Conservation (phyloP, 2,888 invertebrate genomes). For the Strigamia crassipes region DNA sequence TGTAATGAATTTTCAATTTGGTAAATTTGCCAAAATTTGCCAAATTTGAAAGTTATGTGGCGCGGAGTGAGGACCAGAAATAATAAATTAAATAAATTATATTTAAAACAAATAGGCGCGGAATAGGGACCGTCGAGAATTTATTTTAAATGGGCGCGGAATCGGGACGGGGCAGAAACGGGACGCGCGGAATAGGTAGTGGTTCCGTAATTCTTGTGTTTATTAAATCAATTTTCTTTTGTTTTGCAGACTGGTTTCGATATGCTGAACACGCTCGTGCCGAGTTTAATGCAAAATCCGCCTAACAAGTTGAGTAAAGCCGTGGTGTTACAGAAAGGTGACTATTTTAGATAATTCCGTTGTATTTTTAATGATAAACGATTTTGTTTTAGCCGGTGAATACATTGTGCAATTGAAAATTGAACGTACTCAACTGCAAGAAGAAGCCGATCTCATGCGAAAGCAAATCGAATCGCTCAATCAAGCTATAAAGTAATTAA, state of each 20-base stretch:
- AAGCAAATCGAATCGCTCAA: conserved; percentile 90
- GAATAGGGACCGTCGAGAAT: too few species aligned
- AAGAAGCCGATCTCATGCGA: conserved; percentile 84
- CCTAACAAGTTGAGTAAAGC: conserved; percentile 89
- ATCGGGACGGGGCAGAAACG: too few species aligned
- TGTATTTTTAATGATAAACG: conserved; percentile 6
- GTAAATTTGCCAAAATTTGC: too few species aligned
- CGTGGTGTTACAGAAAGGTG: conserved; percentile 91
- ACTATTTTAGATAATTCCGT: conserved; percentile 49
- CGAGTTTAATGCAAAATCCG: conserved; percentile 81
- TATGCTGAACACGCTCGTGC: conserved; percentile 87
- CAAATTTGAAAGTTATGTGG: too few species aligned
- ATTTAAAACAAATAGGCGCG: too few species aligned
- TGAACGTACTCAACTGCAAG: conserved; percentile 71
- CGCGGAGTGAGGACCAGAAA: too few species aligned
- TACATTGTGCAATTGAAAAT: conserved; percentile 86
- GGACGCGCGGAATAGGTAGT: too few species aligned
- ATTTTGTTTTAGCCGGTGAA: conserved; percentile 69
- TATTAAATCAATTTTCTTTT: too few species aligned
- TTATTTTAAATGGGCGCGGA: too few species aligned
- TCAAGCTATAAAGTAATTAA: conserved; percentile 78
- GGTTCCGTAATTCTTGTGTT: too few species aligned
- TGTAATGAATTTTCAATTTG: too few species aligned
- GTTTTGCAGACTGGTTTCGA: conserved; percentile 94
- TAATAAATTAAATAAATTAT: too few species aligned